These are phyloP conservation scores for Augochlorella aurata DNA, from an alignment of 2,888 invertebrate species.

Conservation along the genomic window DNA sequence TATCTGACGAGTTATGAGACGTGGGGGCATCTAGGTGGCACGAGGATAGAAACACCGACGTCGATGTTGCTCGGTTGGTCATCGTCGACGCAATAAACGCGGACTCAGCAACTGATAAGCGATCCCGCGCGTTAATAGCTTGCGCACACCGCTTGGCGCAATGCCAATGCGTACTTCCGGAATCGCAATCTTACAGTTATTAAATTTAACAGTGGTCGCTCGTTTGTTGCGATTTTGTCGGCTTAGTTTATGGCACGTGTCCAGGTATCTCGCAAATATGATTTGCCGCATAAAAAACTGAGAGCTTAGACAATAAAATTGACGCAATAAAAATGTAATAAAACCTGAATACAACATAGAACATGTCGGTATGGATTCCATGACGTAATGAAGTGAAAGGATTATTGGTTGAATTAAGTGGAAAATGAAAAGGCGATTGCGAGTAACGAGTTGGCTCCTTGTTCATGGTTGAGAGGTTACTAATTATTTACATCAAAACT, in stretches of 20 bases:
- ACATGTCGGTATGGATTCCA: background rate
- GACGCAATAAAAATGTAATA: no score
- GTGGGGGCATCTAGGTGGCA: conserved; percentile 67
- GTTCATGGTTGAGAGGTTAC: background rate
- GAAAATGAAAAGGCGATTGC: background rate
- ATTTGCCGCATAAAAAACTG: background rate
- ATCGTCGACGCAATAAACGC: conserved; percentile 70
- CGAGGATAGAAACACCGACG: conserved; percentile 69
- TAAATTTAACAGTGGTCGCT: conserved; percentile 26
- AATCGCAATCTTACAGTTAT: conserved; percentile 58
- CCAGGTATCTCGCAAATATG: background rate
- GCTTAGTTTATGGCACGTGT: background rate
- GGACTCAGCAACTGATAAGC: conserved; percentile 79
- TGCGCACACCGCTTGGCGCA: conserved; percentile 71
- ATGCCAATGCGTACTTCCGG: conserved; percentile 71
- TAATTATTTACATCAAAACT: background rate
- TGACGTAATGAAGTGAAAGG: conserved; percentile 6
- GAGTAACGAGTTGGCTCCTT: background rate
- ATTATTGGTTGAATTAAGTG: background rate
- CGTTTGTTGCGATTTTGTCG: conserved; percentile 39
- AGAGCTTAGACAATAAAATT: background rate
- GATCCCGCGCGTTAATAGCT: conserved; percentile 74
- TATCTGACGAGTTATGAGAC: conserved; percentile 70
- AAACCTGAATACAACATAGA: background rate
- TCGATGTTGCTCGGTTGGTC: conserved; percentile 72